Evolutionary conservation across 2,888 invertebrate species (phyloP), one percentile per base, ranked within the genome.

Genomic region (Phengaris alcon): DNA sequence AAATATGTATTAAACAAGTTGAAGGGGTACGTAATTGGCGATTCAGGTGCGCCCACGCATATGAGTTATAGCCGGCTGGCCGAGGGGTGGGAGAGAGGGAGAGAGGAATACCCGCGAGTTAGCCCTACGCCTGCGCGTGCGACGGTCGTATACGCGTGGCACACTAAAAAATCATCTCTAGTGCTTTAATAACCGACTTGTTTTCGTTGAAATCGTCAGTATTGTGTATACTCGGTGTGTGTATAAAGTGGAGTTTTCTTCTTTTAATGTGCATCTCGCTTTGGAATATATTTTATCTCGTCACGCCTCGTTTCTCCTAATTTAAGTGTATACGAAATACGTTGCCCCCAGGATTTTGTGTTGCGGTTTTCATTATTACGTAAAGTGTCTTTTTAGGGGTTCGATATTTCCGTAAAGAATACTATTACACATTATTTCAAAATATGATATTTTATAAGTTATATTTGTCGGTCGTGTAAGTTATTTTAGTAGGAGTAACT

Each of bases 31-130:
- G 81, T 85, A 91, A 87, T 90, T 86, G 92, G 91, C 78, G 78
- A 87, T 88, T 90, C 90, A 84, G 86, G 87, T 89, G 84, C 87
- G 84, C 91, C 91, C 83, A 91, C 91, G 84, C 83, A 68, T 68
- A 48, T 69, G 69, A 69, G 35, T 64, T 64, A 12, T 44, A 35
- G 10, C 12, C 52, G 12, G 35, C 64, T 59, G 51, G 51, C 70
- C 69, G 70, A 51, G 52, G 70, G 57, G 74, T 54, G 59, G 75
- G 75, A 81, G 83, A 87, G 88, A 87, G 88, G 86, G 88, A 86
- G 82, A 80, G 81, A 86, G 84, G 77, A 48, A 48, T 79, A 83
- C 80, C 81, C 86, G 86, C 86, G 87, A 90, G 93, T 91, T 83
- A 83, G 89, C 90, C 91, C 90, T 87, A 89, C 87, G 90, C 86